These are phyloP conservation scores for Cybosia mesomella DNA, from an alignment of 2,888 invertebrate species.

Conservation along the genomic window DNA sequence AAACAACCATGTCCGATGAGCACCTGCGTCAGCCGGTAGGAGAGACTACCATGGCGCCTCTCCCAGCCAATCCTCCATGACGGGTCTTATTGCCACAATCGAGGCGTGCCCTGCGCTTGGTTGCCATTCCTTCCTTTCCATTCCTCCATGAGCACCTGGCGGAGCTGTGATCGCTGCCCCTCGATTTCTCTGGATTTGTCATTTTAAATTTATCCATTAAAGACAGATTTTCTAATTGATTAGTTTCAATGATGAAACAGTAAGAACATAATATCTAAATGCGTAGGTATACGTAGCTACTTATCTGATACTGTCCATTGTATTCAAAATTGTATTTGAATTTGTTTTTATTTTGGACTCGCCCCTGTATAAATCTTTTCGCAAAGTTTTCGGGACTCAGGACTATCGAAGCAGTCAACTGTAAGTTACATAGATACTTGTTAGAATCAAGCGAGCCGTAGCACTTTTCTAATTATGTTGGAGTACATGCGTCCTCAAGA, in stretches of 20 bases:
- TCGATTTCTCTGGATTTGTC: neutral
- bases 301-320: neutral
- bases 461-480: neutral
- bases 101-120: too few relatives aligned
- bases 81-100: too few relatives aligned
- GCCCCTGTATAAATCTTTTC: neutral
- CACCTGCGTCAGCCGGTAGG: too few relatives aligned
- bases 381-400: neutral
- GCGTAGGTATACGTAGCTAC: neutral
- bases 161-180: too few relatives aligned
- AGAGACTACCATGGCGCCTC: too few relatives aligned
- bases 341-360: neutral
- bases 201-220: slow-evolving; percentile 5
- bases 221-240: slow-evolving; percentile 8
- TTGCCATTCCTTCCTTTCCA: too few relatives aligned
- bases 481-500: neutral
- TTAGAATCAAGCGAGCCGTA: neutral
- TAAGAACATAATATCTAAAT: slow-evolving; percentile 2
- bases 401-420: neutral
- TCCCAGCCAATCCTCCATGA: too few relatives aligned
- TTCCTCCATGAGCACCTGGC: too few relatives aligned
- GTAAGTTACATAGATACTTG: neutral
- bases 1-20: too few relatives aligned
- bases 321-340: neutral
- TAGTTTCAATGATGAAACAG: slow-evolving; percentile 13